These are phyloP conservation scores for Smittia aterrima DNA, from an alignment of 2,888 invertebrate genomes.

Conservation along the genomic window DNA sequence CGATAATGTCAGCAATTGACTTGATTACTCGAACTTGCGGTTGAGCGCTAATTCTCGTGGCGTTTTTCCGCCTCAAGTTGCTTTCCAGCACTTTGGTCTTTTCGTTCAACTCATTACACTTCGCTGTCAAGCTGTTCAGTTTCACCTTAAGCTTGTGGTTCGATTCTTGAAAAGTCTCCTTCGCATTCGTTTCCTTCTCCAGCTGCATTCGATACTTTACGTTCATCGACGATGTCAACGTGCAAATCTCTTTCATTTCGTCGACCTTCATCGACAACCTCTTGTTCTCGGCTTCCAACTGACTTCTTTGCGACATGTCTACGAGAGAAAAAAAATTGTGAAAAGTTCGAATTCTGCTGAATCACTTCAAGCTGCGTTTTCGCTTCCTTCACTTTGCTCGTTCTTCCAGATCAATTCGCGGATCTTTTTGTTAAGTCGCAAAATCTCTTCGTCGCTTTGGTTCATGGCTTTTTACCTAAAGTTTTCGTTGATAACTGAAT, in stretches of 20 bases:
- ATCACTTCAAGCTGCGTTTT: not conserved
- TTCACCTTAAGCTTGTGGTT: not conserved
- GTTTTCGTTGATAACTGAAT: not conserved
- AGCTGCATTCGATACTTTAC: conserved; percentile 14
- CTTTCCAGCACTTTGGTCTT: conserved; percentile 6
- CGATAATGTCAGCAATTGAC: not conserved
- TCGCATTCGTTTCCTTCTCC: not conserved
- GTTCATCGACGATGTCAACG: conserved; percentile 11
- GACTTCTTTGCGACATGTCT: conserved; percentile 32
- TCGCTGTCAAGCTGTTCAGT: not conserved
- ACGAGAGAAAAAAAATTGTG: not conserved
- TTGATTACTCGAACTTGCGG: conserved; percentile 18
- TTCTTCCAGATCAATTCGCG: conserved; percentile 1
- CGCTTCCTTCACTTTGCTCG: conserved; percentile 18
- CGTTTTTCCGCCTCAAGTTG: not conserved
- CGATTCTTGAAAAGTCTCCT: not conserved
- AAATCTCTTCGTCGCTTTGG: not conserved
- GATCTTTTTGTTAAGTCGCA: conserved; percentile 22
- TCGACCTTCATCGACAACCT: conserved; percentile 19
- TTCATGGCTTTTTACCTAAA: not conserved
- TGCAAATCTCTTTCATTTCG: conserved; percentile 22
- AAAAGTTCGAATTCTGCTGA: not conserved
- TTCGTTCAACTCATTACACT: conserved; percentile 4
- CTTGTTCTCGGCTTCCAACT: not conserved
- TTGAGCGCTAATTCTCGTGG: not conserved